Evolutionary conservation across 2,888 invertebrate species (phyloP).

Genomic region (Nebria brevicollis): DNA sequence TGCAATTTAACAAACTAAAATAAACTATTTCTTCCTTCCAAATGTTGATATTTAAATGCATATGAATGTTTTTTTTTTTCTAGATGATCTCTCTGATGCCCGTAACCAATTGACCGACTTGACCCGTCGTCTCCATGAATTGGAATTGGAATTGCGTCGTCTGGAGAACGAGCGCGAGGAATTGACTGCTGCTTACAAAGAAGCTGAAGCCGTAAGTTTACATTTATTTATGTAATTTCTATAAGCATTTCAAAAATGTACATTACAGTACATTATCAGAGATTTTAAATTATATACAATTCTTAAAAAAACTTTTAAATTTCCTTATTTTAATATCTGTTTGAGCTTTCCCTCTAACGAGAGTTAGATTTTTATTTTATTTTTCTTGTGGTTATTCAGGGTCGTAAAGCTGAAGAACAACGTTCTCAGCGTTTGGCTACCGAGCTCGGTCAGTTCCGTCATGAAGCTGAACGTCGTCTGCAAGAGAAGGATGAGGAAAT

Average conservation of each 20-base stretch:
- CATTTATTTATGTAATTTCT: constrained; percentile 11
- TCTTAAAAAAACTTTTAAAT: constrained; percentile 8
- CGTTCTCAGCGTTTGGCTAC: constrained; percentile 92
- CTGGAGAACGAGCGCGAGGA: constrained; percentile 99
- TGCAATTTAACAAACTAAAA: not conserved
- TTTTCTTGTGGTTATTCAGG: constrained; percentile 66
- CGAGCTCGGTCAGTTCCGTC: constrained; percentile 93
- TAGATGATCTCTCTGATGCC: constrained; percentile 96
- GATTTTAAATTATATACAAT: not conserved
- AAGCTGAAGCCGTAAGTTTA: constrained; percentile 94
- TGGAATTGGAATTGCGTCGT: constrained; percentile 96
- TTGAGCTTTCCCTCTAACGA: too few relatives aligned
- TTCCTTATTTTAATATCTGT: not conserved
- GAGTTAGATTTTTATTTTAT: not conserved
- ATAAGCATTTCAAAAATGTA: constrained; percentile 10
- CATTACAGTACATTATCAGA: not conserved
- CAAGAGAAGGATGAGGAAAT: constrained; percentile 99
- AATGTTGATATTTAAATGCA: not conserved
- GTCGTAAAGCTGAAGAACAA: constrained; percentile 97
- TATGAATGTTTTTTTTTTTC: constrained; percentile 48
- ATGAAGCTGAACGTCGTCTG: constrained; percentile 96
- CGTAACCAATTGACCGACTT: constrained; percentile 93
- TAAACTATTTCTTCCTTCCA: not conserved
- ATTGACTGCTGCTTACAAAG: constrained; percentile 96
- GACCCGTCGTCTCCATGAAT: constrained; percentile 96